phyloP scores from a whole-genome alignment of 2,797 vertebrate species.

The Eurystomus glaucurus region DNA sequence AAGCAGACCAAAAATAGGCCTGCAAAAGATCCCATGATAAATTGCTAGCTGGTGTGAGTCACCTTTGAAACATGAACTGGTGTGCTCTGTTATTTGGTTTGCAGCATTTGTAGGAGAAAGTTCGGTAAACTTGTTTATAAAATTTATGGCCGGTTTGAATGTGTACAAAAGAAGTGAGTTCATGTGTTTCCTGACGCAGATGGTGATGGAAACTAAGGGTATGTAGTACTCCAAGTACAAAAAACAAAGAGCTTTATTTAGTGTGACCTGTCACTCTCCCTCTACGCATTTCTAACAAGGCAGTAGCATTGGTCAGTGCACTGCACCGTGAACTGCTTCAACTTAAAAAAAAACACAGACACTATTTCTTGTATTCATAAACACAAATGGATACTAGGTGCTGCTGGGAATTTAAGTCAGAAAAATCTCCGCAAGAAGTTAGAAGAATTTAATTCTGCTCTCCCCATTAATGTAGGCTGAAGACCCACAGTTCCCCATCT shows the following conservation, averaged over 20 bases:
- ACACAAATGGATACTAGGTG: not conserved
- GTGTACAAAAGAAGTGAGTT: slow-evolving; percentile 43
- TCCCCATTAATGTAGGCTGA: not conserved
- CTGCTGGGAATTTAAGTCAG: not conserved
- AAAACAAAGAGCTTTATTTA: not conserved
- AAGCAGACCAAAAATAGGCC: slow-evolving; percentile 73
- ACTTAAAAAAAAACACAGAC: not conserved
- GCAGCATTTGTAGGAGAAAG: slow-evolving; percentile 61
- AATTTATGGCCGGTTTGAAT: slow-evolving; percentile 45
- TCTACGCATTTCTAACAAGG: not conserved
- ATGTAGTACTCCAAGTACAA: not conserved
- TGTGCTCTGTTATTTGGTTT: slow-evolving; percentile 59
- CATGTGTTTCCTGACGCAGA: slow-evolving; percentile 22
- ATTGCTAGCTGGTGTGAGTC: slow-evolving; percentile 72
- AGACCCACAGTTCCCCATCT: not conserved
- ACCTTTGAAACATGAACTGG: slow-evolving; percentile 67
- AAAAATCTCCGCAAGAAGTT: not conserved
- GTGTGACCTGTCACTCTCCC: not conserved
- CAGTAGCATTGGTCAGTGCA: not conserved
- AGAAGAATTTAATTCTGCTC: not conserved
- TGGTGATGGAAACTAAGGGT: not conserved
- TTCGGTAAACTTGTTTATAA: slow-evolving; percentile 61
- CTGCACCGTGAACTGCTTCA: not conserved
- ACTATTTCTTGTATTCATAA: not conserved
- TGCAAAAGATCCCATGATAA: slow-evolving; percentile 67